phyloP scores from a whole-genome alignment of 2,888 invertebrate species.

The Artemia sp. region DNA sequence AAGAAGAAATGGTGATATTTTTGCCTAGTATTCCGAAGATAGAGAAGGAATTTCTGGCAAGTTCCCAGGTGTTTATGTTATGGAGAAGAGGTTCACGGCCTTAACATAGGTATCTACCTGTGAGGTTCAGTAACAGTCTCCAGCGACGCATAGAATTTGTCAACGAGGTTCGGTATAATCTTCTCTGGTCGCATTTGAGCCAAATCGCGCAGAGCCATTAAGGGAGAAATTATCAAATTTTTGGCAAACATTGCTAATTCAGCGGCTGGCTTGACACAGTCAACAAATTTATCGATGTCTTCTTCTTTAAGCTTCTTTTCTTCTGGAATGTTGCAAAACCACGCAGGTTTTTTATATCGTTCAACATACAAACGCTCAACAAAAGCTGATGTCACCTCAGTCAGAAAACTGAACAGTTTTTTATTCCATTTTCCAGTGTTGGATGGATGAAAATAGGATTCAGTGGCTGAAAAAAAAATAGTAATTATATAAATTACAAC shows the following conservation, averaged over 20 bases:
- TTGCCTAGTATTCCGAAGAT: too few species aligned
- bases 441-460: slow-evolving; percentile 75
- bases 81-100: background rate
- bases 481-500: background rate
- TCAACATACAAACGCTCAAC: slow-evolving; percentile 46
- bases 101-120: slow-evolving; percentile 32
- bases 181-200: slow-evolving; percentile 60
- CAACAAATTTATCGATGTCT: slow-evolving; percentile 64
- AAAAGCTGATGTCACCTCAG: slow-evolving; percentile 49
- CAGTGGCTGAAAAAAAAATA: slow-evolving; percentile 54
- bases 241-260: slow-evolving; percentile 63
- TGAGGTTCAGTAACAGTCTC: slow-evolving; percentile 79
- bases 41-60: too few species aligned
- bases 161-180: slow-evolving; percentile 63
- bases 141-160: slow-evolving; percentile 58
- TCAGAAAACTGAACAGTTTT: slow-evolving; percentile 47
- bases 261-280: slow-evolving; percentile 41
- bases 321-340: slow-evolving; percentile 52
- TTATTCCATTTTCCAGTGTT: slow-evolving; percentile 64
- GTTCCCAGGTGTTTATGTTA: too few species aligned
- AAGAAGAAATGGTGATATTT: too few species aligned
- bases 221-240: slow-evolving; percentile 43
- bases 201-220: slow-evolving; percentile 51
- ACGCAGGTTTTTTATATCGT: slow-evolving; percentile 43
- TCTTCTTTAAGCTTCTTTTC: slow-evolving; percentile 53